These are phyloP conservation scores for Tangara arthus DNA, from an alignment of 2,797 vertebrate genomes.

Conservation along the genomic window DNA sequence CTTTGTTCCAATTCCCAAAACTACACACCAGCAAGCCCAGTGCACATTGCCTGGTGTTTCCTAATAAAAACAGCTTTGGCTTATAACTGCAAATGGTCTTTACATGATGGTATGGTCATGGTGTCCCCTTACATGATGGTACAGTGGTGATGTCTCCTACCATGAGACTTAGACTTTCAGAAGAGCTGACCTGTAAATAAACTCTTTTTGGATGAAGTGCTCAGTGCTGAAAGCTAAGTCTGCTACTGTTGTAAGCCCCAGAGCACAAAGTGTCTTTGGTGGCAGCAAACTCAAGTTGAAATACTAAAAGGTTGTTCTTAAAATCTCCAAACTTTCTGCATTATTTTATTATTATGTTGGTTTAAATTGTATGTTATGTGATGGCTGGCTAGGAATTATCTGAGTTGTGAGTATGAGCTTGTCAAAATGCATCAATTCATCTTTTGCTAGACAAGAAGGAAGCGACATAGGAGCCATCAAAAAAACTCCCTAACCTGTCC, in stretches of 20 bases:
- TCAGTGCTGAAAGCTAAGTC: neutral
- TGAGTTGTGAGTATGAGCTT: neutral
- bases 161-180: neutral
- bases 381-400: slow-evolving; percentile 17
- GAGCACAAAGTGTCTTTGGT: neutral
- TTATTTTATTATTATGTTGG: neutral
- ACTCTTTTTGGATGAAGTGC: neutral
- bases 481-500: neutral
- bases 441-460: slow-evolving; percentile 37
- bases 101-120: neutral
- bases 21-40: neutral
- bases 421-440: slow-evolving; percentile 42
- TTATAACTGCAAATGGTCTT: neutral
- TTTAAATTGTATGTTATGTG: slow-evolving; percentile 31
- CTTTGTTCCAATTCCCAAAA: neutral
- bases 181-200: neutral
- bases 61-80: neutral
- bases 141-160: neutral
- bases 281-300: neutral
- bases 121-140: neutral
- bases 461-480: slow-evolving; percentile 41
- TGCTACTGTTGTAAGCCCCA: neutral
- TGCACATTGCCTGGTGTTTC: neutral
- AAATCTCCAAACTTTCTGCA: neutral
- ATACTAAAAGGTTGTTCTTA: neutral